Base-by-base conservation (phyloP, 2,888 invertebrate species). In the Drosophila robusta region DNA sequence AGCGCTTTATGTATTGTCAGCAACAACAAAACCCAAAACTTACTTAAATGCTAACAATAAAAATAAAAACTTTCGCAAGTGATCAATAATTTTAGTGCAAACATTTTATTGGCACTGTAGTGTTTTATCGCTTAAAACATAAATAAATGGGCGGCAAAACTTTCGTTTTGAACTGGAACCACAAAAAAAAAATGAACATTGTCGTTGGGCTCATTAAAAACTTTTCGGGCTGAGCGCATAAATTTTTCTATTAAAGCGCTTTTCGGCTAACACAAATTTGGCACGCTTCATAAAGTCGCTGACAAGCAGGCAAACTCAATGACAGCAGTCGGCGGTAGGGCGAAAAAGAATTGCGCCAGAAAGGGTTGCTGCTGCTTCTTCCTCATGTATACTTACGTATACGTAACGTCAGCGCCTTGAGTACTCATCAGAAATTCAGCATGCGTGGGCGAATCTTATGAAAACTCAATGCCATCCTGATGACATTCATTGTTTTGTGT, bases 401-500 rank as follows among this genome's bases (percentile, higher is more conserved):
- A 24, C 8, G 11, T 64, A 29, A 22, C 52, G 55, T 58, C 70
- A 60, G 73, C 65, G 77, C 44, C 46, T 78, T 52, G 46, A 61
- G 66, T 62, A 68, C 83, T 83, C 88, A 83, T 88, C 83, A 82
- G 47, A 68, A 68, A 83, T 88, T 86, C 83, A 77, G 56, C 61
- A 47, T 74, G 86, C 88, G 86, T 88, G 63, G 79, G 62, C 64
- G 72, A 71, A 52, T 86, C 83, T 80, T 88, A 87, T 86, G 75
- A 75, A 77, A 86, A 82, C 88, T 83, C 86, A 77, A 80, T 82
- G 88, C 75, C 80, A 65, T 47, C 60, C 67, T 87, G 83, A 83
- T 83, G 83, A 87, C 88, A 83, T 83, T 88, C 87, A 88, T 84
- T 84, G 83, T 84, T 86, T 83, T 83, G 83, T 78, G 62, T 75